phyloP scores from a whole-genome alignment of 2,797 vertebrate species.

The Enteromius radiatus region DNA sequence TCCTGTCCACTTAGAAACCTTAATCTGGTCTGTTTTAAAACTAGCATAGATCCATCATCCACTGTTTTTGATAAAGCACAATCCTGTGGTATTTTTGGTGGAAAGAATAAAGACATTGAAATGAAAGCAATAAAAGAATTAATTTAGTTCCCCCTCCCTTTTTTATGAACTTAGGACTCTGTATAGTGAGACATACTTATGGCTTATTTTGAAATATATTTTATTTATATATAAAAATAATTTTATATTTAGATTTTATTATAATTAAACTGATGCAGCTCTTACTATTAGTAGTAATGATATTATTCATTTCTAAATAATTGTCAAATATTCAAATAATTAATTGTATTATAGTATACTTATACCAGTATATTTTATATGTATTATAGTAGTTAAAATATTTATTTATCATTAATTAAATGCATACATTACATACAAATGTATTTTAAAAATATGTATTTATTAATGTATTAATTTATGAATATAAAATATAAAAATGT shows the following conservation, averaged over 20 bases:
- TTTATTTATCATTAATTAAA: background rate
- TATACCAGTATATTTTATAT: background rate
- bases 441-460: background rate
- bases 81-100: background rate
- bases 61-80: background rate
- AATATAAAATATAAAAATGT: background rate
- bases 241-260: no score
- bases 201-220: background rate
- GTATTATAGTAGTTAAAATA: no score
- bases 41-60: background rate
- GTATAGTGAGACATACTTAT: background rate
- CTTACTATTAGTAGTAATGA: background rate
- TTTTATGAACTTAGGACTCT: background rate
- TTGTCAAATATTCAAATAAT: background rate
- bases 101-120: background rate
- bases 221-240: background rate
- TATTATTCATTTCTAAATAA: background rate
- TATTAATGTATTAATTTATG: background rate
- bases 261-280: background rate
- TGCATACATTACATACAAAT: no score
- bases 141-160: background rate
- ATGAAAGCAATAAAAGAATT: background rate
- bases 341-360: background rate
- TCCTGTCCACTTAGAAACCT: conserved; percentile 18
- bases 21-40: background rate